Percentiles rank a stretch among this genome's conserved stretches.
phyloP scores from a whole-genome alignment of 2,888 invertebrate species.

The Tortrix viridana region DNA sequence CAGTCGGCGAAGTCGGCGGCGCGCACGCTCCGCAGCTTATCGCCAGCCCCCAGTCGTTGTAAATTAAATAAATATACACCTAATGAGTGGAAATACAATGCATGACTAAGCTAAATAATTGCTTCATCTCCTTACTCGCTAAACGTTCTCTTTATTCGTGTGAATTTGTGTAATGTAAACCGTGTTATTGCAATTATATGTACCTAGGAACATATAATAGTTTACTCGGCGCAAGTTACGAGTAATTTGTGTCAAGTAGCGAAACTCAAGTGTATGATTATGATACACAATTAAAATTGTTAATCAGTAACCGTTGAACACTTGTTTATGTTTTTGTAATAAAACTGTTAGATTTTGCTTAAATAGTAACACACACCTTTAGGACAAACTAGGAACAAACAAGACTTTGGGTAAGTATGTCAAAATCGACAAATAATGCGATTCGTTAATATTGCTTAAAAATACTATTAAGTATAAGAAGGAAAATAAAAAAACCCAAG shows the following conservation, averaged over 20 bases:
- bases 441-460: no score
- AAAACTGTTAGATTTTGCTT: no score
- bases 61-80: slow-evolving; percentile 84
- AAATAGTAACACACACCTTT: no score
- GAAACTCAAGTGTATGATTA: no score
- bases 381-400: no score
- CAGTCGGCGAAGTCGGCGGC: slow-evolving; percentile 71
- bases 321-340: no score
- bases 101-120: slow-evolving; percentile 80
- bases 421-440: no score
- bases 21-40: slow-evolving; percentile 81
- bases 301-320: no score
- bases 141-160: slow-evolving; percentile 47
- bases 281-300: no score
- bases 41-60: slow-evolving; percentile 79
- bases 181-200: slow-evolving; percentile 24
- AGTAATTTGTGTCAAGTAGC: background rate
- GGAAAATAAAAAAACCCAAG: no score
- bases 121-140: slow-evolving; percentile 67
- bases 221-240: slow-evolving; percentile 15
- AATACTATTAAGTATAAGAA: no score
- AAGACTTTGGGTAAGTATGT: no score
- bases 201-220: slow-evolving; percentile 19
- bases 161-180: slow-evolving; percentile 32
- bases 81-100: slow-evolving; percentile 83